A percentile compares a stretch with the other conserved stretches of the same genome.
Conservation (phyloP, 2,113 vertebrate genomes). For the Spermophilus dauricus region DNA sequence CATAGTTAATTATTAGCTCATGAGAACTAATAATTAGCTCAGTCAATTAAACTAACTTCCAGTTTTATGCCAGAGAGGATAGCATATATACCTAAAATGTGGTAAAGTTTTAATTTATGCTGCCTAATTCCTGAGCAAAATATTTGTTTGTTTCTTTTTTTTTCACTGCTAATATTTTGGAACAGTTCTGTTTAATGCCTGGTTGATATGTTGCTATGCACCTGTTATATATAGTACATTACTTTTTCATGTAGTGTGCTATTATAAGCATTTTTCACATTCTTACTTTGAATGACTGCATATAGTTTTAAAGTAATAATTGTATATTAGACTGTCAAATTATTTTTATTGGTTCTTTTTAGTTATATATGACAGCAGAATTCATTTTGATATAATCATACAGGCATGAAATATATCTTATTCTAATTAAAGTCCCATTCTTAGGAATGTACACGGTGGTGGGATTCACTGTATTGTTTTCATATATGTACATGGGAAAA, state of each 20-base stretch:
- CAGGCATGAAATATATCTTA: too few relatives aligned
- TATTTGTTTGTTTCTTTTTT: background rate
- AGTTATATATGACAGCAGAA: too few relatives aligned
- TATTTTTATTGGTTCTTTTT: too few relatives aligned
- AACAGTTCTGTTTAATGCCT: background rate
- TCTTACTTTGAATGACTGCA: slow-evolving; percentile 60
- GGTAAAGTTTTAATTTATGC: slow-evolving; percentile 53
- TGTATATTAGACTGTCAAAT: background rate
- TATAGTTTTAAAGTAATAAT: slow-evolving; percentile 55
- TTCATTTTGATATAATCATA: too few relatives aligned
- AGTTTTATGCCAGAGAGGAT: background rate
- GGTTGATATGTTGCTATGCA: background rate
- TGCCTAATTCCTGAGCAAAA: background rate
- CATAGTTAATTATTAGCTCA: slow-evolving; percentile 48
- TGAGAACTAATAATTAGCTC: slow-evolving; percentile 67
- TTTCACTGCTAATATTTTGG: background rate
- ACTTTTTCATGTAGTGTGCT: background rate
- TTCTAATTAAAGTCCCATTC: too few relatives aligned
- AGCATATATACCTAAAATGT: slow-evolving; percentile 8
- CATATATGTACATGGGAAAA: too few relatives aligned
- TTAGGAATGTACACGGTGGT: too few relatives aligned
- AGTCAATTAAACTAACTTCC: slow-evolving; percentile 51
- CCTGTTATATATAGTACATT: background rate
- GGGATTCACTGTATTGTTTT: too few relatives aligned
- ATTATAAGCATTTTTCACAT: background rate